Percentiles rank a stretch among this genome's conserved stretches.
These are phyloP conservation scores for Manis crassicaudata DNA, from an alignment of 2,797 vertebrate species.

Conservation along the genomic window DNA sequence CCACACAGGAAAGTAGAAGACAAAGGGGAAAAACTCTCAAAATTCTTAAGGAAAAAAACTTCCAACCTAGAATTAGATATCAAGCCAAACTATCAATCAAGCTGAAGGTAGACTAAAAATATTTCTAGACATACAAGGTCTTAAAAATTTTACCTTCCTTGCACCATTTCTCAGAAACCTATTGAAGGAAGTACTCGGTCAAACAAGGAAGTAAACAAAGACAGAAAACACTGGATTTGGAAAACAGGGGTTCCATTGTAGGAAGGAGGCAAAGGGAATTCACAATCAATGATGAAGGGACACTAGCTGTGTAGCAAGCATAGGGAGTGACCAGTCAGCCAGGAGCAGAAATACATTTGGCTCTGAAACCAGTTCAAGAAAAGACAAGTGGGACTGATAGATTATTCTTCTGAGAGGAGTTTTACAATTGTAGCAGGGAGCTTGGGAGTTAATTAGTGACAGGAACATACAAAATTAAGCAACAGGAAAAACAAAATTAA, in stretches of 20 bases:
- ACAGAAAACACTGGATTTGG: neutral
- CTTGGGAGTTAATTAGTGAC: neutral
- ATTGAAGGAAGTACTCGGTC: neutral
- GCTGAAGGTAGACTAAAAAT: neutral
- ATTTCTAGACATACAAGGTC: neutral
- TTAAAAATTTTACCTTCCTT: neutral
- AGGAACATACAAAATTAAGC: neutral
- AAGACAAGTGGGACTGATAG: neutral
- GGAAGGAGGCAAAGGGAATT: neutral
- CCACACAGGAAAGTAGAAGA: slow-evolving; percentile 2
- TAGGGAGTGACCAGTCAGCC: neutral
- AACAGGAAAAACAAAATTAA: neutral
- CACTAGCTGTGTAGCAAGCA: neutral
- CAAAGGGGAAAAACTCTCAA: neutral
- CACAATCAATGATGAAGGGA: neutral
- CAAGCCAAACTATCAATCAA: slow-evolving; percentile 52
- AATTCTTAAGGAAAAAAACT: slow-evolving; percentile 41
- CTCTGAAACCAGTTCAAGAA: neutral
- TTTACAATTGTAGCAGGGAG: neutral
- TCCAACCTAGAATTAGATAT: slow-evolving; percentile 38
- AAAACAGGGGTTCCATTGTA: neutral
- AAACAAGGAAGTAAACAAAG: neutral
- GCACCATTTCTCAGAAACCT: neutral
- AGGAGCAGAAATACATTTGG: neutral
- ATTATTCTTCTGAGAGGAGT: neutral